Base-by-base conservation (phyloP, 2,797 vertebrate species). In the Takifugu ocellatus region DNA sequence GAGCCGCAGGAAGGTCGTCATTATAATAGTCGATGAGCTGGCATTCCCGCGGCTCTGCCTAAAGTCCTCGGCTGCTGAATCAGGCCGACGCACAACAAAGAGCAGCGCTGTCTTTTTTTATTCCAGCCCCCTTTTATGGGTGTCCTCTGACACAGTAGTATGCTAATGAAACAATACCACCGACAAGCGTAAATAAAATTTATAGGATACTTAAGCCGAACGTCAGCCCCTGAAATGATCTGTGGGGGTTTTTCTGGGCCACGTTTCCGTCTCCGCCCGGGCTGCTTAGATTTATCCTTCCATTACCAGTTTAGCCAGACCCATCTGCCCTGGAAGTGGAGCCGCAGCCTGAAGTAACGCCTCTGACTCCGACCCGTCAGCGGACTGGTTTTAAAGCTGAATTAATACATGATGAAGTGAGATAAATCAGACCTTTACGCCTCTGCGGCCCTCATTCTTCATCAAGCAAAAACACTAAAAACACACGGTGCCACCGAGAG, bases 1-100 rank as follows among this genome's bases (percentile, higher is more conserved):
- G 68, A 73, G 75, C 69, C 71, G 64, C 29, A 59, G 79, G 56
- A 74, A 82, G 78, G 69, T 57, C 65, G 62, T 77, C 83, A 87
- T 89, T 86, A 84, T 89, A 77, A 89, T 88, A 91, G 87, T 90
- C 84, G 89, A 92, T 92, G 92, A 92, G 87, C 86, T 88, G 83
- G 90, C 91, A 91, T 87, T 92, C 88, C 84, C 82, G 71, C 67
- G 68, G 83, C 66, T 77, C 72, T 70, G 77, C 36, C 66, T 77
- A 87, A 91, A 89, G 83, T 82, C 59, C 47, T 49, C 73, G 77
- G 86, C 75, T 88, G 91, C 92, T 92, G 91, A 93, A 83, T 92
- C 89, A 90, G 90, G 83, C 48, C 75, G 81, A 77, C 85, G 84
- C 84, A 84, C 83, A 86, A 85, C 84, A 89, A 76, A 81, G 77